Evolutionary conservation across 1,140 invertebrate genomes (phyloP).

Genomic region (Adoxophyes honmai): DNA sequence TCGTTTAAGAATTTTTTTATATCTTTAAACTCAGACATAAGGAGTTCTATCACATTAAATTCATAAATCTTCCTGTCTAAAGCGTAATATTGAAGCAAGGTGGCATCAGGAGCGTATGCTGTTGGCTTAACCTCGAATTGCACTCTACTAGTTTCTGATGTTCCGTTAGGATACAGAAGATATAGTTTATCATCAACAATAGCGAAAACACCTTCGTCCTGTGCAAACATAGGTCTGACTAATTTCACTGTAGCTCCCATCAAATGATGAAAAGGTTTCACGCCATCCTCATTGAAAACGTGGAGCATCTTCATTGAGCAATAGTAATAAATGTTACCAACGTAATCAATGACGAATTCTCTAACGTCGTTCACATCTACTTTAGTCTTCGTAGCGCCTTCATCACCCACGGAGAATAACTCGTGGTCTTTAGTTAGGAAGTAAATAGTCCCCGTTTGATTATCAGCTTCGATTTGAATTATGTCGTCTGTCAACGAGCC

Average conservation of each 20-base stretch:
- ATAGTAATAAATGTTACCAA: constrained; percentile 48
- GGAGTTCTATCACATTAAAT: background rate
- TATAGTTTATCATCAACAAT: constrained; percentile 34
- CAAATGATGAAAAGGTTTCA: constrained; percentile 38
- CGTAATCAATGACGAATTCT: constrained; percentile 46
- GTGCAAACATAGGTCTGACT: constrained; percentile 39
- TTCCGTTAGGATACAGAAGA: constrained; percentile 35
- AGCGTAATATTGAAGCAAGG: constrained; percentile 45
- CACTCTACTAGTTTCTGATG: constrained; percentile 25
- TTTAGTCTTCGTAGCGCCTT: constrained; percentile 42
- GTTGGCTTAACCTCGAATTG: constrained; percentile 34
- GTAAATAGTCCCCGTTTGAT: constrained; percentile 39
- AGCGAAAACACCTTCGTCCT: constrained; percentile 34
- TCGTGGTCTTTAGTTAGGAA: constrained; percentile 42
- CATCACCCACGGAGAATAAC: constrained; percentile 45
- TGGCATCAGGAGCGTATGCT: constrained; percentile 43
- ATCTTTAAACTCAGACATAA: background rate
- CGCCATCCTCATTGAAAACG: constrained; percentile 26
- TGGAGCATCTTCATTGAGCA: constrained; percentile 40
- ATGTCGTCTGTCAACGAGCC: constrained; percentile 46
- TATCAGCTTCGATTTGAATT: constrained; percentile 41
- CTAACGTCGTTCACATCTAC: constrained; percentile 32
- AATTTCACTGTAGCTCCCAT: constrained; percentile 28
- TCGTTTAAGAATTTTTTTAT: background rate
- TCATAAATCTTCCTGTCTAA: constrained; percentile 51